Evolutionary conservation across 1,140 invertebrate genomes (phyloP), one percentile per base, ranked within the genome.

Genomic region (Centruroides sculpturatus): DNA sequence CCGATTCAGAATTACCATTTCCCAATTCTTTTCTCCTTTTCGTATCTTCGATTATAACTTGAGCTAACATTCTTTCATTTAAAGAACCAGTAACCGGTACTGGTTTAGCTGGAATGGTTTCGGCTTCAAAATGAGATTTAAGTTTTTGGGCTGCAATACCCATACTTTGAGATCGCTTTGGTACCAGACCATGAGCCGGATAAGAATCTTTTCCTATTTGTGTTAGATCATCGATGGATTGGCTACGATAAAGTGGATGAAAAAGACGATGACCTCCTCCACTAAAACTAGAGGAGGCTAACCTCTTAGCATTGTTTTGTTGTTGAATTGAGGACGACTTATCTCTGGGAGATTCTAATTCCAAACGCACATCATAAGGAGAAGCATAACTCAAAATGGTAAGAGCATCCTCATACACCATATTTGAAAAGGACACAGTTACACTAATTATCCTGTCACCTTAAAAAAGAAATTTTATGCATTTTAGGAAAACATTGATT

Each of bases 301-400:
- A 46, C 3, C 64, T 35, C 13, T 54, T 57, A 58, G 50, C 36
- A 58, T 13, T 36, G 11, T 23, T n/a, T 13, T 35, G 47, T 6
- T 11, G 59, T n/a, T 12, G 57, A 36, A 57, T 36, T 35, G 52
- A 7, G 5, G 34, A 13, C 5, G 50, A 23, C 6, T 55, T 62
- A 12, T 56, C 60, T 8, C 55, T 35, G 10, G 35, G 74, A 64
- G 74, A 81, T 60, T 82, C 78, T 13, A 86, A 79, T 64, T 84
- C 80, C 4, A 88, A 72, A 52, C 81, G 78, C 3, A 91, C 84
- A 66, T 89, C 88, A 69, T 94, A 93, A 0, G 90, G 90, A n/a
- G 89, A 92, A 3, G 90, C 89, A 64, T 92, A 89, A 60, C 87
- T 89, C 4, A 95, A 75, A 62, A 95, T 89, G 1, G 87, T 85